Base-by-base conservation (phyloP, 2,888 invertebrate genomes). In the Mellilla xanthometata region DNA sequence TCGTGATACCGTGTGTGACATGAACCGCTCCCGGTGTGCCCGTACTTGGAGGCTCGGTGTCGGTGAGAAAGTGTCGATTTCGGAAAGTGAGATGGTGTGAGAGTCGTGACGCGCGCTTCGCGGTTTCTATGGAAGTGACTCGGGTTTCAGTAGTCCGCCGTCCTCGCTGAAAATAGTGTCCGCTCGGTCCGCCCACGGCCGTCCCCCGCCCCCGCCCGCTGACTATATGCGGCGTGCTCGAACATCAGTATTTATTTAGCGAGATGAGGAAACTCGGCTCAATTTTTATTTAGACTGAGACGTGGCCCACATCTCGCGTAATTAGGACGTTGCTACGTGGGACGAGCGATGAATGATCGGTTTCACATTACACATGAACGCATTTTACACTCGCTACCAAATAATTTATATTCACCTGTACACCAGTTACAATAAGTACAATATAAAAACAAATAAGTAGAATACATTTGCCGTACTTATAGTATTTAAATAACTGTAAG, bases 121-220 rank as follows among this genome's bases (percentile, higher is more conserved):
- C 65, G 69, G 55, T 65, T 66, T 62, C 49, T 71, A 52, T 59
- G 68, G 63, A 54, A 68, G 69, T 85, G 85, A 81, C 86, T 89
- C 88, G 82, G 75, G 81, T 89, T 89, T 79, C 89, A 87, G 69
- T 69, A 76, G 68, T 67, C 68, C 74, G 72, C 75, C 78, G 86
- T 72, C 84, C 85, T 84, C 83, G 81, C 89, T 88, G 85, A 87
- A 89, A 87, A 89, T 87, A 87, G 87, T 84, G 86, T 57, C 65
- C 58, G 62, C 58, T 67, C 52, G 52, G 62, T 48, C 65, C 62
- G 42, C 61, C 68, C 62, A 35, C 49, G 55, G 56, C 58, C 56
- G 58, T 58, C 59, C 56, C 58, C 60, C 60, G 46, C 49, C 49
- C 49, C 49, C 49, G 73, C n/a, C 24, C 7, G 7, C 24, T 24